Base-by-base conservation (phyloP, 2,888 invertebrate genomes). In the Leptinotarsa haldemani region DNA sequence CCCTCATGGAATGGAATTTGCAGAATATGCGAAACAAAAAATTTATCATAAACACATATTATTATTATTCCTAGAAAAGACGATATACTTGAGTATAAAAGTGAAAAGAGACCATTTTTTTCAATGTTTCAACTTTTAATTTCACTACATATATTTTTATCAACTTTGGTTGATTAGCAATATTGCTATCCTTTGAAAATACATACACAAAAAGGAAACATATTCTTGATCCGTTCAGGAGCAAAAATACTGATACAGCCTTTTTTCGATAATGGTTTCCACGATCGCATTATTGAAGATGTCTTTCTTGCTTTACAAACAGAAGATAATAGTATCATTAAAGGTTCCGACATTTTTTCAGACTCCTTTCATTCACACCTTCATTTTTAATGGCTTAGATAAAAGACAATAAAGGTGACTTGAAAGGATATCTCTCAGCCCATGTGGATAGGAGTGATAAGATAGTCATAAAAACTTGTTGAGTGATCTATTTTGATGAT, bases 361-460 rank as follows among this genome's bases (percentile, higher is more conserved):
- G 80, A 80, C 53, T 56, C 53, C 20, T 78, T 76, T 78, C 77
- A 75, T 80, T 82, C 80, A 80, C 81, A 82, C 81, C 80, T 81
- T 78, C 75, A 76, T 75, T 77, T 53, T 80, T 80, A 74, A 75
- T 77, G 79, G 74, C 74, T 63, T 67, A 74, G 78, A 79, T 79
- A 79, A 70, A 65, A 65, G 61, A 71, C 64, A 68, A 74, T 74
- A 68, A 71, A 70, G 71, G 68, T 74, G 71, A 50, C 69, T 58
- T 71, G 56, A 53, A 65, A 48, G 69, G 73, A 65, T 66, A 69
- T 73, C 65, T 65, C 65, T 69, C 69, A 69, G 56, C 74, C 75
- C 40, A 61, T 16, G 61, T 61, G n/a, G 30, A n/a, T 61, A n/a
- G 30, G 40, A 61, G 30, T 40, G 61, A 61, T 61, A 40, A 61